Evolutionary conservation across 2,113 vertebrate genomes (phyloP).

Genomic region (Procapra przewalskii): DNA sequence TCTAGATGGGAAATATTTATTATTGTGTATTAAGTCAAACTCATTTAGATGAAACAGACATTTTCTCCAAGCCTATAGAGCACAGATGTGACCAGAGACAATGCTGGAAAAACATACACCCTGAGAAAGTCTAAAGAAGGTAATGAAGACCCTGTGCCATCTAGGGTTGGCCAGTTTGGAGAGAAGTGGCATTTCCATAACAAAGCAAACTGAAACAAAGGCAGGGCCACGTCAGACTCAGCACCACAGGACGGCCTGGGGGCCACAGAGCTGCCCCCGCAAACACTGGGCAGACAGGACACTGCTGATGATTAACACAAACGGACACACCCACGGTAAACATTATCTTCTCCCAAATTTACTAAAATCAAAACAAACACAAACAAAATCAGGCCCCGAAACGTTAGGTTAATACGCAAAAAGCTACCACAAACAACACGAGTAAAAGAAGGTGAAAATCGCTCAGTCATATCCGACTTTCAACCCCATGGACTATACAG

Average conservation of each 20-base stretch:
- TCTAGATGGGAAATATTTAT: not conserved
- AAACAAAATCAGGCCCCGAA: not conserved
- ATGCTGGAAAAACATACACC: not conserved
- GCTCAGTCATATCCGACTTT: not conserved
- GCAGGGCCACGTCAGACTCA: not conserved
- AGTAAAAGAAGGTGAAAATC: not conserved
- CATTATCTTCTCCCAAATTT: not conserved
- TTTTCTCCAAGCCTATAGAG: not conserved
- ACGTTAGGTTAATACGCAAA: not conserved
- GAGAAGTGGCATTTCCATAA: constrained; percentile 29
- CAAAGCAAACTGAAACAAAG: constrained; percentile 27
- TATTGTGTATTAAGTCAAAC: constrained; percentile 3
- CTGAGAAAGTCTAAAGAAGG: constrained; percentile 1
- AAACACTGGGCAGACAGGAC: not conserved
- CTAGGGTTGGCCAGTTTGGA: not conserved
- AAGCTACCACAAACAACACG: not conserved
- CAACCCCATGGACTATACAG: not conserved
- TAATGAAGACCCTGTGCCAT: not conserved
- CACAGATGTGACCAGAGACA: not conserved
- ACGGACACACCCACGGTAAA: not conserved
- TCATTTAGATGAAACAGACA: not conserved
- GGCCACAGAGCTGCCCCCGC: not conserved
- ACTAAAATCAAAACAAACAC: not conserved
- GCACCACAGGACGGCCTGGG: not conserved
- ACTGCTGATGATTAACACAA: not conserved